These are phyloP conservation scores for Cairina moschata DNA, from an alignment of 2,113 vertebrate species.

Conservation along the genomic window DNA sequence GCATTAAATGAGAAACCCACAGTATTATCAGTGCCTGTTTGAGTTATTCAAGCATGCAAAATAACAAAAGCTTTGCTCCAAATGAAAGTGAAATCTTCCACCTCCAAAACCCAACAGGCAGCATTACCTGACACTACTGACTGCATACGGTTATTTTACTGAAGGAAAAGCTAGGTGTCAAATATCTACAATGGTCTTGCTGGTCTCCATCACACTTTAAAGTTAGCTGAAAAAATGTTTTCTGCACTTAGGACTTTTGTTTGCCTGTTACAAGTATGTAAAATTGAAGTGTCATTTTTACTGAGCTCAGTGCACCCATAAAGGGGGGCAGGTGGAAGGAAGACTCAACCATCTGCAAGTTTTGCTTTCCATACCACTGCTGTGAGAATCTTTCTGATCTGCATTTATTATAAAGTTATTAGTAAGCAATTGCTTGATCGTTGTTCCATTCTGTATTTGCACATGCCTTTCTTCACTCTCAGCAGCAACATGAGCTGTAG, in stretches of 20 bases:
- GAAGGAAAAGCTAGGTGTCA: not conserved
- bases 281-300: not conserved
- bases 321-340: not conserved
- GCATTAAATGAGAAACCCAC: not conserved
- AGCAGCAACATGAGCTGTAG: not conserved
- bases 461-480: not conserved
- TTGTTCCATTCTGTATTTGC: not conserved
- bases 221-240: not conserved
- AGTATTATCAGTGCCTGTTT: not conserved
- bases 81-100: not conserved
- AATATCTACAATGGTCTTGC: not conserved
- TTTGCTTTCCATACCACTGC: not conserved
- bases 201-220: not conserved
- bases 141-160: not conserved
- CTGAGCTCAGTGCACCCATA: not conserved
- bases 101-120: not conserved
- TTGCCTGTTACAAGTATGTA: not conserved
- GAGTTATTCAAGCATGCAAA: not conserved
- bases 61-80: not conserved
- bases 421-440: not conserved
- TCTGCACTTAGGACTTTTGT: fast-evolving
- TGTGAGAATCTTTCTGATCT: not conserved
- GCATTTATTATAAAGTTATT: not conserved
- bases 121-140: not conserved
- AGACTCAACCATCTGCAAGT: not conserved